Evolutionary conservation across 2,888 invertebrate species (phyloP), one percentile per base, ranked within the genome.

Genomic region (Aphidoletes aphidimyza): DNA sequence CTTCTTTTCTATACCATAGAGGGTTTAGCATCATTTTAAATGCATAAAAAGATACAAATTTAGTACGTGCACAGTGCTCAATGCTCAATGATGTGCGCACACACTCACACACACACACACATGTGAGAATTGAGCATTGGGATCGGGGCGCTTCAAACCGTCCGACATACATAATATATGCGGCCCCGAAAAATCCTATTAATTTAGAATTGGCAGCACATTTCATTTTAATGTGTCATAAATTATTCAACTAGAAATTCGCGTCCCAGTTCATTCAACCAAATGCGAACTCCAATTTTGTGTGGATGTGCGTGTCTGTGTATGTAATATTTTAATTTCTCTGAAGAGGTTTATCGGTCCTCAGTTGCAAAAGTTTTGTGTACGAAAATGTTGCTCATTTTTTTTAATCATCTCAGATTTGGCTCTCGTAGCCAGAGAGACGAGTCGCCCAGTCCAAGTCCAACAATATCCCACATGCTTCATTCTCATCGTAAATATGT

Each of bases 181-280:
- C 30, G 69, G n/a, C n/a, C n/a, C n/a, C 69, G 14, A 14, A 69
- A 69, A 69, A 69, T 69, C 30, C 69, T 69, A 69, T 69, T 69
- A 69, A 69, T 69, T 34, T 69, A 30, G 69, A 69, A 69, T 69
- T 69, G 69, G 69, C 69, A 69, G 69, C 30, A 69, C 30, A 69
- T 69, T 69, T 69, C 69, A 69, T 69, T 69, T 69, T 69, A 69
- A 69, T 69, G 69, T 69, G 69, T 69, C 69, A 30, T 69, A 69
- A 69, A 69, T 69, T 69, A 69, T 69, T 69, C 69, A 30, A 30
- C 30, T 30, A 8, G 34, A 69, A 69, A 69, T 69, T 30, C 69
- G 69, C 69, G 69, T n/a, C 34, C 69, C 69, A 69, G 69, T 69
- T 69, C 69, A 69, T 69, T n/a, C 69, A 69, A 30, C 34, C 69